A percentile compares a stretch with the other conserved stretches of the same genome.
phyloP scores from a whole-genome alignment of 2,888 invertebrate genomes.

The Tuta absoluta region DNA sequence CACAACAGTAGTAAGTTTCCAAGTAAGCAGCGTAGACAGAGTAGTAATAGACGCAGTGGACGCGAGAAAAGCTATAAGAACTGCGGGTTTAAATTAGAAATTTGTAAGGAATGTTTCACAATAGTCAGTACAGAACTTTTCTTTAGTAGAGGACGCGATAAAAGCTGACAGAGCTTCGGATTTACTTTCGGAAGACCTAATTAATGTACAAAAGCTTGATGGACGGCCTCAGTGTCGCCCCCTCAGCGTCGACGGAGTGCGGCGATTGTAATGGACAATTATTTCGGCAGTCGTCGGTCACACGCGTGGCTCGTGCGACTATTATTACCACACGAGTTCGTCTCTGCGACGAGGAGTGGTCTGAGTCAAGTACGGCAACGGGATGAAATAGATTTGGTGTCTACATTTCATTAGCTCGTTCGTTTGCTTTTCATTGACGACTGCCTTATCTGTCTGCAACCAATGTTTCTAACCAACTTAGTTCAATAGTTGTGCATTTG shows the following conservation, averaged over 20 bases:
- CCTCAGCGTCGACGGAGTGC: conserved; percentile 26
- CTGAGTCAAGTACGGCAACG: conserved; percentile 36
- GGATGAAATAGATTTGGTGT: background rate
- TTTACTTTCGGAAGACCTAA: conserved; percentile 17
- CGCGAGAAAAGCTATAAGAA: background rate
- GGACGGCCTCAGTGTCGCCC: conserved; percentile 20
- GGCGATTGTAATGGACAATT: conserved; percentile 75
- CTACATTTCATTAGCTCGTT: background rate
- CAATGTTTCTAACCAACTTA: too few species aligned
- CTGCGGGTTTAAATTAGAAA: background rate
- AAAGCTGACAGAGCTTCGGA: background rate
- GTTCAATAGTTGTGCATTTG: too few species aligned
- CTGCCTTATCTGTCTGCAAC: background rate
- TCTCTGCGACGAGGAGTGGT: conserved; percentile 29
- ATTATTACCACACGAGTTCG: conserved; percentile 45
- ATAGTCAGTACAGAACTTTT: too few species aligned
- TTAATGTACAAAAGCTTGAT: conserved; percentile 1
- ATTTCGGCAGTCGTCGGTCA: conserved; percentile 75
- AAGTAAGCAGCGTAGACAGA: too few species aligned
- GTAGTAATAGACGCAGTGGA: too few species aligned
- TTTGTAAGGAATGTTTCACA: too few species aligned
- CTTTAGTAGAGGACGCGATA: too few species aligned
- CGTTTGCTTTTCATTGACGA: too few species aligned
- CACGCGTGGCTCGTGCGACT: conserved; percentile 74
- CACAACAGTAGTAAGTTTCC: too few species aligned